These are phyloP conservation scores for Caenorhabditis sp. DNA, from an alignment of 2,888 invertebrate species.

Conservation along the genomic window DNA sequence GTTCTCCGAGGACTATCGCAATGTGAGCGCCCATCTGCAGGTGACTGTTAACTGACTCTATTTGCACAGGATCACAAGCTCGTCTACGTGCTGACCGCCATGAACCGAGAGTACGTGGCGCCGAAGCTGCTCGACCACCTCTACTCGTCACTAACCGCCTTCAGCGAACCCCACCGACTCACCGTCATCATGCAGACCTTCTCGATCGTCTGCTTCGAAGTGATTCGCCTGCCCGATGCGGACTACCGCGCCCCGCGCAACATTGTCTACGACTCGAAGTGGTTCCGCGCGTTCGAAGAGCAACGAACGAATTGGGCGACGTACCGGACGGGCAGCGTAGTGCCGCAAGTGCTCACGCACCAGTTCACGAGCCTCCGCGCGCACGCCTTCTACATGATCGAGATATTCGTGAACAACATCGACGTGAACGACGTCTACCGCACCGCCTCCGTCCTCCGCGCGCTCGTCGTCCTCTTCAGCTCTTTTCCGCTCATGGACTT, in stretches of 20 bases:
- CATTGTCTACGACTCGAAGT: conserved; percentile 21
- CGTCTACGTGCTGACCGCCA: conserved; percentile 29
- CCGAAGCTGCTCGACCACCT: conserved; percentile 60
- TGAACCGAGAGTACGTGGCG: conserved; percentile 57
- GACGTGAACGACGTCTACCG: conserved; percentile 63
- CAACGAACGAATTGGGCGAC: conserved; percentile 33
- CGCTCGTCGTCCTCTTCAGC: conserved; percentile 21
- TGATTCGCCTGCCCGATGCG: conserved; percentile 10
- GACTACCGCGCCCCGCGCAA: conserved; percentile 22
- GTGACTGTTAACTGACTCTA: too few species aligned
- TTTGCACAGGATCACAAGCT: conserved; percentile 23
- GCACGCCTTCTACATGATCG: conserved; percentile 61
- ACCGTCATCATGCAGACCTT: conserved; percentile 18
- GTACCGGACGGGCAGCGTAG: conserved; percentile 16
- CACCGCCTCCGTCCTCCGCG: conserved; percentile 21
- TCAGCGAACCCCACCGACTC: conserved; percentile 43
- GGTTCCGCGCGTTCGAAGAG: conserved; percentile 31
- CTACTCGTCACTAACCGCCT: conserved; percentile 37
- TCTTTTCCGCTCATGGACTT: conserved; percentile 51
- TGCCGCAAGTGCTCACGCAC: conserved; percentile 10
- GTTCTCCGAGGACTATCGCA: conserved; percentile 1
- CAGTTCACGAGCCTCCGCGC: conserved; percentile 29
- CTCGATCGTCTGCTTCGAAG: conserved; percentile 23
- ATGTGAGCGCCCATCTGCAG: background rate
- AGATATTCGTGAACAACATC: conserved; percentile 58